Evolutionary conservation across 2,113 vertebrate species (phyloP), one percentile per base, ranked within the genome.

Genomic region (Plotosus lineatus): DNA sequence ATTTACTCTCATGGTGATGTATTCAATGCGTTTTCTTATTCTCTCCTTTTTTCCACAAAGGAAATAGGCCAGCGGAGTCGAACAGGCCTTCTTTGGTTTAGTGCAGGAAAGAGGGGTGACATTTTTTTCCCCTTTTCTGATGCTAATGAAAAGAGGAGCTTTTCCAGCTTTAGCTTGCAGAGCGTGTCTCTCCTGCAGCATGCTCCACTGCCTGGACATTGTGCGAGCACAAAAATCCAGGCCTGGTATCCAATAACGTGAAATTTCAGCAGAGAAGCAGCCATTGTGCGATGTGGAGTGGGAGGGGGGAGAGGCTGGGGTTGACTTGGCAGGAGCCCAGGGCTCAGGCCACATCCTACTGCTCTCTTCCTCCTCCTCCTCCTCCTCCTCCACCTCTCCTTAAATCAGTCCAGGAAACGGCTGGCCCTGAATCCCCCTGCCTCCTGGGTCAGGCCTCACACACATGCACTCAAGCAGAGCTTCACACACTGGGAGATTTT

Each of bases 221-320:
- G 93, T 94, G 90, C 89, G 91, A 92, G 90, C 89, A 94, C 92
- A 93, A 94, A 94, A 93, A 91, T 93, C 87, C 85, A 87, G 89
- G 89, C 91, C 89, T 85, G 85, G 91, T 91, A 94, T 94, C 93
- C 92, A 94, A 92, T 92, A 93, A 94, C 92, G 91, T 93, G 93
- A 93, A 93, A 94, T 92, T 93, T 92, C 93, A 92, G 90, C 90
- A 92, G 93, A 94, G 92, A 93, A 93, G 91, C 90, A 51, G 88
- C 91, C 92, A 93, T 94, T 94, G 93, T 93, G 89, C 91, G 82
- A 87, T 85, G 83, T 84, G 88, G 81, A 75, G 81, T 87, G 55
- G 66, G 8, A 84, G 88, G 87, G 63, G 63, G 77, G 88, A 84
- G 89, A 85, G 86, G 86, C 87, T 89, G 88, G 89, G 90, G 90